Percentiles rank a stretch among this genome's conserved stretches.
These are phyloP conservation scores for Xylota sylvarum DNA, from an alignment of 2,888 invertebrate species.

Conservation along the genomic window DNA sequence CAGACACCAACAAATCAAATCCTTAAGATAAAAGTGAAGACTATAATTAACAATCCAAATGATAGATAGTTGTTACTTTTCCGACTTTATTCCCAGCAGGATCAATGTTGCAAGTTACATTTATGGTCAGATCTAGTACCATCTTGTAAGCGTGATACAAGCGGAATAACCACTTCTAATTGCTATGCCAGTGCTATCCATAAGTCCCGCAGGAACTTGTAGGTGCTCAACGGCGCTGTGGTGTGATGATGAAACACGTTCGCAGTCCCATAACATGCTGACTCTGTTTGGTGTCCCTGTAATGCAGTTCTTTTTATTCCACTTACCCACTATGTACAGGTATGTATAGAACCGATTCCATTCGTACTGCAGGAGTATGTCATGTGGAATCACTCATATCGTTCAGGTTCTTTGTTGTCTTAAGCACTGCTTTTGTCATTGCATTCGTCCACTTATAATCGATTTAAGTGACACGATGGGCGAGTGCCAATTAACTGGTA, in stretches of 20 bases:
- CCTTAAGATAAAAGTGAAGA: constrained; percentile 19
- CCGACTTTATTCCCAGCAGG: constrained; percentile 13
- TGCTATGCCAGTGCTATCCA: constrained; percentile 19
- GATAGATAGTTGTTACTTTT: constrained; percentile 19
- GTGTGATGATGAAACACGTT: constrained; percentile 44
- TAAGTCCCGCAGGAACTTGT: constrained; percentile 36
- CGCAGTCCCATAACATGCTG: constrained; percentile 13
- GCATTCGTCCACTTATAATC: constrained; percentile 48
- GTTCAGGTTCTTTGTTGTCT: constrained; percentile 16
- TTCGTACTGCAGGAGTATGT: not conserved
- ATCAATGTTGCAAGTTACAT: not conserved
- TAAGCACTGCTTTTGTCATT: constrained; percentile 8
- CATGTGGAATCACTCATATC: constrained; percentile 42
- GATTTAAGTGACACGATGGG: constrained; percentile 38
- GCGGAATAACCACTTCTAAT: constrained; percentile 38
- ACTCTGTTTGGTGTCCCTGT: constrained; percentile 7
- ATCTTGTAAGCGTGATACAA: constrained; percentile 8
- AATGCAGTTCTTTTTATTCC: not conserved
- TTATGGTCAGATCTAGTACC: constrained; percentile 23
- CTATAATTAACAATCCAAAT: constrained; percentile 40
- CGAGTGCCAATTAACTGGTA: constrained; percentile 47
- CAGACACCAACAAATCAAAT: not conserved
- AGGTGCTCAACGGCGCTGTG: constrained; percentile 18
- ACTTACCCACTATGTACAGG: not conserved
- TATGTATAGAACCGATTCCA: not conserved